These are phyloP conservation scores for Cistogaster globosa DNA, from an alignment of 2,888 invertebrate genomes.

Conservation along the genomic window DNA sequence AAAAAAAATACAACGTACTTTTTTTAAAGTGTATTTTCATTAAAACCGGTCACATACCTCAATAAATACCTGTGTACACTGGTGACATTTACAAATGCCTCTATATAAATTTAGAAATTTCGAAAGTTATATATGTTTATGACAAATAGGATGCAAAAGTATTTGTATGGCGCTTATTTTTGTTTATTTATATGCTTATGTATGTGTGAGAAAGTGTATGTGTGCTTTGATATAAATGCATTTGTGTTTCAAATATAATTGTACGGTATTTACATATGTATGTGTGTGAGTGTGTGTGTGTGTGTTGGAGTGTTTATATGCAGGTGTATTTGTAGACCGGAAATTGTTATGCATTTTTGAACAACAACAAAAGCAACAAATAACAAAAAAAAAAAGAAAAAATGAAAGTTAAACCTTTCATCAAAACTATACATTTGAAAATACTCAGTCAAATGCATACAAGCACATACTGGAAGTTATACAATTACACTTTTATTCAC, in stretches of 20 bases:
- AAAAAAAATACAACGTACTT: no score
- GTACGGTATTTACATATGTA: neutral
- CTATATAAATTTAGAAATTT: conserved; percentile 37
- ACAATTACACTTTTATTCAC: conserved; percentile 47
- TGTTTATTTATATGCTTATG: conserved; percentile 37
- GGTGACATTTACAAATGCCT: neutral
- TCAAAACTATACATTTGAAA: conserved; percentile 44
- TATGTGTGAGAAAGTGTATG: neutral
- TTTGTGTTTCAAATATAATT: neutral
- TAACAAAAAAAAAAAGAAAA: conserved; percentile 9
- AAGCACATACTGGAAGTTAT: conserved; percentile 31
- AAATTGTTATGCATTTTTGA: conserved; percentile 65
- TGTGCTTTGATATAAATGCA: neutral
- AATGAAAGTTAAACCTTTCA: conserved; percentile 59
- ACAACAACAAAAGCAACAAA: no score
- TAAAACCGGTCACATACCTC: conserved; percentile 15
- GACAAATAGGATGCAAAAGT: conserved; percentile 60
- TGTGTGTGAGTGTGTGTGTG: neutral
- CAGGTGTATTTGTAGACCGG: conserved; percentile 45
- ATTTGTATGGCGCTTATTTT: conserved; percentile 29
- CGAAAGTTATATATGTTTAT: conserved; percentile 54
- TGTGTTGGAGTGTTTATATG: neutral
- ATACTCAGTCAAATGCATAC: neutral
- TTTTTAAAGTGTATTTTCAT: no score
- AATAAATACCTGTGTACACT: conserved; percentile 6